Evolutionary conservation across 53 echinoderm and acorn worm species (phyloP).

Genomic region (Paelopatides confundens): DNA sequence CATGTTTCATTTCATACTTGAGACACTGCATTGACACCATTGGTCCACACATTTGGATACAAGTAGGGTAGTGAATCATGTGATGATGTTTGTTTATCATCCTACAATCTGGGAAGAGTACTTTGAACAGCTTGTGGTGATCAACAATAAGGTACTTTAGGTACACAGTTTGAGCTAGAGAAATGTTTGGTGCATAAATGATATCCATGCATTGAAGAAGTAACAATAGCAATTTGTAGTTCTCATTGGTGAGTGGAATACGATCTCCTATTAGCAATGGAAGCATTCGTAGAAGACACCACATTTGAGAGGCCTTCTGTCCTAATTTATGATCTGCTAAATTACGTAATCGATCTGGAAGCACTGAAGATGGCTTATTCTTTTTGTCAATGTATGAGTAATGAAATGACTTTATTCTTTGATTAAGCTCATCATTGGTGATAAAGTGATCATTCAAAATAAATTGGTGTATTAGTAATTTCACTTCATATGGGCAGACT

Average conservation of each 20-base stretch:
- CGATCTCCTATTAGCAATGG: constrained; percentile 64
- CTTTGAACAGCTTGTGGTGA: constrained; percentile 47
- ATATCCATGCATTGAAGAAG: constrained; percentile 68
- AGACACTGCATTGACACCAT: constrained; percentile 67
- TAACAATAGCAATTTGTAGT: constrained; percentile 58
- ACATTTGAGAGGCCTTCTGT: no score
- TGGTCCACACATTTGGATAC: constrained; percentile 63
- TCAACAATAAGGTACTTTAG: constrained; percentile 58
- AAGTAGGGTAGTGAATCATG: constrained; percentile 58
- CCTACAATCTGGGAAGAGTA: constrained; percentile 48
- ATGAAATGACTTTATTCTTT: constrained; percentile 54
- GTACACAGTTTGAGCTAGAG: constrained; percentile 34
- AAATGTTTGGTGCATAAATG: constrained; percentile 58
- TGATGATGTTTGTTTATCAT: constrained; percentile 70
- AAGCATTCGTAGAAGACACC: constrained; percentile 63
- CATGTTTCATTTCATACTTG: constrained; percentile 72
- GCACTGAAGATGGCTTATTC: constrained; percentile 53
- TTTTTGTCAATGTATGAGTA: constrained; percentile 68
- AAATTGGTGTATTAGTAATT: constrained; percentile 57
- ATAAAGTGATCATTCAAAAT: constrained; percentile 54
- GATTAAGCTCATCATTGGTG: constrained; percentile 35
- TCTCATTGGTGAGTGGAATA: constrained; percentile 51
- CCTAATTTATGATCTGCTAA: constrained; percentile 69
- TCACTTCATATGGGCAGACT: constrained; percentile 70
- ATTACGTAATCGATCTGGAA: constrained; percentile 45